Percentiles rank a stretch among this genome's conserved stretches.
Evolutionary conservation across 2,797 vertebrate genomes (phyloP).

Genomic region (Gadopsis marmoratus): DNA sequence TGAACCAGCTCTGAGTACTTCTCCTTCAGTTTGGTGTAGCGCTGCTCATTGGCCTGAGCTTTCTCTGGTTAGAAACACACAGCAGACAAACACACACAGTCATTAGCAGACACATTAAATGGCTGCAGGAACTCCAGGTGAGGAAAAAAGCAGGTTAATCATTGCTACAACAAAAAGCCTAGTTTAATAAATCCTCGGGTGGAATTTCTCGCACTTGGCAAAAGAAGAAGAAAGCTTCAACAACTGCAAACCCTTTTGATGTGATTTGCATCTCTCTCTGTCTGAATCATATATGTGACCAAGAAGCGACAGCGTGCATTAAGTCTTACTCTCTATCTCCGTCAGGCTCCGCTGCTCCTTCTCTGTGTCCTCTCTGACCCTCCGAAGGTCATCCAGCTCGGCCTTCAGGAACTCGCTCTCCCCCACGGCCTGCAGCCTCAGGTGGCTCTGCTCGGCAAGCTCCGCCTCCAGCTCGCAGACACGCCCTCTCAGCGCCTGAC

Average conservation of each 20-base stretch:
- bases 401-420: constrained; percentile 94
- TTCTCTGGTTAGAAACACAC: constrained; percentile 83
- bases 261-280: background rate
- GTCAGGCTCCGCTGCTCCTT: constrained; percentile 97
- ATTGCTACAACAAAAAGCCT: no score
- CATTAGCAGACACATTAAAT: background rate
- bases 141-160: background rate
- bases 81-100: background rate
- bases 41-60: constrained; percentile 96
- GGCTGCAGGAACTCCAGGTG: background rate
- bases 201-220: background rate
- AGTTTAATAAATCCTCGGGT: no score
- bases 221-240: background rate
- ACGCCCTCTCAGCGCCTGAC: constrained; percentile 92
- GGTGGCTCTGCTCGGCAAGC: constrained; percentile 95
- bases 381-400: constrained; percentile 95
- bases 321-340: constrained; percentile 93
- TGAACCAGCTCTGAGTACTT: constrained; percentile 97
- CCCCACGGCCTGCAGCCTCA: constrained; percentile 92
- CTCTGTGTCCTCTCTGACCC: constrained; percentile 93
- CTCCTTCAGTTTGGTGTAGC: constrained; percentile 97
- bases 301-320: background rate
- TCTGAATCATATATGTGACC: background rate
- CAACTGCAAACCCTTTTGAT: background rate
- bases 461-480: constrained; percentile 95